Percentiles rank a stretch among this genome's conserved stretches.
Conservation (phyloP, 2,797 vertebrate species). For the Argyrosomus regius region DNA sequence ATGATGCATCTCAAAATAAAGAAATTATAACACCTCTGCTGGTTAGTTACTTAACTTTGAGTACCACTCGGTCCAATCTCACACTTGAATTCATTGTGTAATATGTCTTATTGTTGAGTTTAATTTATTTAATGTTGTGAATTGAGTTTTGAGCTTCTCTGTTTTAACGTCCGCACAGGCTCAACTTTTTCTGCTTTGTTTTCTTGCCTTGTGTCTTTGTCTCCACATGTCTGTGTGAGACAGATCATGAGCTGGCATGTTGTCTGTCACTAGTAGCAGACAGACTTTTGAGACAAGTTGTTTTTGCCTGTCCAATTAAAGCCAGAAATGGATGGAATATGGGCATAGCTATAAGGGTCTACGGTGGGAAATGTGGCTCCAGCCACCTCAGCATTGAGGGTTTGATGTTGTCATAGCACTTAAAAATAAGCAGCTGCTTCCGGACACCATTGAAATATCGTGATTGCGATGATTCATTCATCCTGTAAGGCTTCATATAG, state of each 20-base stretch:
- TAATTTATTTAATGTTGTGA: accelerated
- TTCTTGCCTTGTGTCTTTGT: constrained; percentile 5
- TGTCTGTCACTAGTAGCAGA: background rate
- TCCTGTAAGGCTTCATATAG: background rate
- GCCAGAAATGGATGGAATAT: background rate
- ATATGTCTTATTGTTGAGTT: background rate
- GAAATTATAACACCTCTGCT: no score
- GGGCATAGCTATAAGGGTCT: background rate
- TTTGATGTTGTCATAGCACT: background rate
- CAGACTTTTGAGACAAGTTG: background rate
- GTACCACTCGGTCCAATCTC: background rate
- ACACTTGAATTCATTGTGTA: background rate
- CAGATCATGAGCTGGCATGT: background rate
- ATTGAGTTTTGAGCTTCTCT: background rate
- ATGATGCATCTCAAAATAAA: no score
- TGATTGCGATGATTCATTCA: background rate
- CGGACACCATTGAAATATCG: background rate
- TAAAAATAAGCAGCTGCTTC: background rate
- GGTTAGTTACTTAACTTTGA: background rate
- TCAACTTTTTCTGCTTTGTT: background rate
- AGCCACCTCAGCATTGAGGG: background rate
- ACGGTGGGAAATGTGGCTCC: background rate
- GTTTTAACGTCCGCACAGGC: accelerated
- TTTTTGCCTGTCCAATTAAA: background rate
- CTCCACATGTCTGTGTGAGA: constrained; percentile 7